Base-by-base conservation (phyloP, 2,113 vertebrate genomes). In the Salvelinus namaycush region DNA sequence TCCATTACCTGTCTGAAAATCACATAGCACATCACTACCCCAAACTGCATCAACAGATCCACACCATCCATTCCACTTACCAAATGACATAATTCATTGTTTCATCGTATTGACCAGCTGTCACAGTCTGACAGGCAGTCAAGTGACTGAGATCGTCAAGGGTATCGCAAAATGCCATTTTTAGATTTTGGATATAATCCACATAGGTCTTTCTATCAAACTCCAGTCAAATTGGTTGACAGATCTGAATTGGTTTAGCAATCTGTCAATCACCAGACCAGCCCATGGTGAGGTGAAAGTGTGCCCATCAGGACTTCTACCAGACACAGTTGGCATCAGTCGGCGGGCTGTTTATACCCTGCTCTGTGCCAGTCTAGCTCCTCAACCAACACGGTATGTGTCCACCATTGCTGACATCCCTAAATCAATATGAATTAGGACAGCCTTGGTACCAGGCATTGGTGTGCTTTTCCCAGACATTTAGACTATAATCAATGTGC, bases 81-180 rank as follows among this genome's bases (percentile, higher is more conserved):
- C 39, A 12, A 44, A 44, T 44, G 8, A 44, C 39, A 44, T 2
- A 44, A 44, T 44, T 11, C 9, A 44, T 48, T 68, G 66, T 80
- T 77, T 75, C 44, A 11, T 57, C 67, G 60, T 54, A 59, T 71
- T 44, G 51, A 39, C 6, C 24, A 9, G 14, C 67, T 69, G 16
- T 20, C 54, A 20, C 3, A 6, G 18, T 57, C 20, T 57, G 54
- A 57, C 54, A 18, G 54, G 16, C 13, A 57, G 54, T 57, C 54
- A 57, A 57, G 54, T 20, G 54, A 57, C 54, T 57, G 4, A 44
- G 39, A 44, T 44, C 39, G 39, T 44, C 39, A 44, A 11, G 39
- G 51, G 16, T 4, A 54, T 54, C 14, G 9, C 49, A 1, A 54
- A 14, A 54, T 4, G 9, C 2, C 0, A 9, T 3, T 44, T 44